These are phyloP conservation scores for Sesia apiformis DNA, from an alignment of 2,888 invertebrate genomes.

Conservation along the genomic window DNA sequence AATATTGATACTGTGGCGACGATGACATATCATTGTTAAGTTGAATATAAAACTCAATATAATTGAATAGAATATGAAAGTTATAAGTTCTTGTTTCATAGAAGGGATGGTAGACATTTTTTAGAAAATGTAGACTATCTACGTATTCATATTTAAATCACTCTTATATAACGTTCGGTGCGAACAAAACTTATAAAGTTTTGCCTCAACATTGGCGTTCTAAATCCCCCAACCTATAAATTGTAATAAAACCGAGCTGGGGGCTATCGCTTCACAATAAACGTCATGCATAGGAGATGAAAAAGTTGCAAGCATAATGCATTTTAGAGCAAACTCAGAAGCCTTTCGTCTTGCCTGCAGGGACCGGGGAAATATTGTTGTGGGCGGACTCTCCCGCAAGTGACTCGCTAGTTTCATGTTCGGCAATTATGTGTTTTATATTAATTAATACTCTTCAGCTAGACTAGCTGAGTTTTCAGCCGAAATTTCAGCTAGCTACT, in stretches of 20 bases:
- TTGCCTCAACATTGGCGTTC: conserved; percentile 10
- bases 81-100: too few species aligned
- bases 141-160: background rate
- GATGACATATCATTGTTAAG: too few species aligned
- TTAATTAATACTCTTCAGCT: too few species aligned
- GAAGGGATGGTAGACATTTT: too few species aligned
- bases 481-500: too few species aligned
- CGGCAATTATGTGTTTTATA: too few species aligned
- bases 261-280: conserved; percentile 17
- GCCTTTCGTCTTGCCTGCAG: conserved; percentile 1
- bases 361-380: conserved; percentile 4
- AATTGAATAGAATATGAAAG: too few species aligned
- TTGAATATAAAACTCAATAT: too few species aligned
- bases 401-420: too few species aligned
- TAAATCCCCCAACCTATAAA: conserved; percentile 23
- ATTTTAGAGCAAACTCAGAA: conserved; percentile 6
- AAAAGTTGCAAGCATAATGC: conserved; percentile 27
- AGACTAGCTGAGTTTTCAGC: too few species aligned
- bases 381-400: conserved; percentile 1
- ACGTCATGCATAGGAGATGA: conserved; percentile 34
- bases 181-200: background rate
- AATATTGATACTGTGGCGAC: too few species aligned
- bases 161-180: background rate
- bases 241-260: conserved; percentile 16
- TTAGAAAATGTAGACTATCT: too few species aligned